Evolutionary conservation across 1,140 invertebrate species (phyloP).

Genomic region (Drosophila busckii): DNA sequence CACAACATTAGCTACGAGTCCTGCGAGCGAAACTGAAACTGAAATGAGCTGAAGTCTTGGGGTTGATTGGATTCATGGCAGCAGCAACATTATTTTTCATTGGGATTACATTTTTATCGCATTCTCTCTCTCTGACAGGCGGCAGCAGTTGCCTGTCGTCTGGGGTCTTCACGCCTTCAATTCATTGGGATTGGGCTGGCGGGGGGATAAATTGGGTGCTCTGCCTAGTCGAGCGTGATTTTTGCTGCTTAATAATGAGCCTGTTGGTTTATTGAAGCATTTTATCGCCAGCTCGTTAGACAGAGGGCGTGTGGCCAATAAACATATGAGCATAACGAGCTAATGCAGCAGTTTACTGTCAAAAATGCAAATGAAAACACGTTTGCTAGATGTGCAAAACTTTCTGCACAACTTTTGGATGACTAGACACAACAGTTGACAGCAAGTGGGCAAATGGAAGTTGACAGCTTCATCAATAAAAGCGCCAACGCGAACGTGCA

Average conservation of each 20-base stretch:
- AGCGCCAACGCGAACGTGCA: too few species aligned
- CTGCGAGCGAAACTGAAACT: too few species aligned
- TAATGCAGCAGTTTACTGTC: constrained; percentile 46
- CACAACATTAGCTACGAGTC: too few species aligned
- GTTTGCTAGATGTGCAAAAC: constrained; percentile 3
- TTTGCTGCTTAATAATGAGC: constrained; percentile 78
- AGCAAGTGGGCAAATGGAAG: constrained; percentile 58
- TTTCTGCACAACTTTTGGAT: constrained; percentile 29
- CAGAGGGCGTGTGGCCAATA: constrained; percentile 47
- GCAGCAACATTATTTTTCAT: constrained; percentile 74
- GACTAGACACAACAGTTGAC: constrained; percentile 48
- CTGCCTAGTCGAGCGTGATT: constrained; percentile 69
- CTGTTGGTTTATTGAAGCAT: constrained; percentile 58
- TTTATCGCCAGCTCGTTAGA: constrained; percentile 65
- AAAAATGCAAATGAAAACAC: constrained; percentile 15
- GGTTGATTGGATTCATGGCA: constrained; percentile 61
- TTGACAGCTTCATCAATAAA: constrained; percentile 39
- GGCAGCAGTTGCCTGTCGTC: constrained; percentile 65
- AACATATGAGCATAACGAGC: constrained; percentile 36
- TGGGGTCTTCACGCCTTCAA: background rate
- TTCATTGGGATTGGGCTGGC: background rate
- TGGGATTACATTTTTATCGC: constrained; percentile 78
- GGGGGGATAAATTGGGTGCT: background rate
- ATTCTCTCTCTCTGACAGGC: constrained; percentile 66
- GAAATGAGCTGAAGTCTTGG: constrained; percentile 48